phyloP scores from a whole-genome alignment of 2,888 invertebrate species.

The Cheilosia vulpina region DNA sequence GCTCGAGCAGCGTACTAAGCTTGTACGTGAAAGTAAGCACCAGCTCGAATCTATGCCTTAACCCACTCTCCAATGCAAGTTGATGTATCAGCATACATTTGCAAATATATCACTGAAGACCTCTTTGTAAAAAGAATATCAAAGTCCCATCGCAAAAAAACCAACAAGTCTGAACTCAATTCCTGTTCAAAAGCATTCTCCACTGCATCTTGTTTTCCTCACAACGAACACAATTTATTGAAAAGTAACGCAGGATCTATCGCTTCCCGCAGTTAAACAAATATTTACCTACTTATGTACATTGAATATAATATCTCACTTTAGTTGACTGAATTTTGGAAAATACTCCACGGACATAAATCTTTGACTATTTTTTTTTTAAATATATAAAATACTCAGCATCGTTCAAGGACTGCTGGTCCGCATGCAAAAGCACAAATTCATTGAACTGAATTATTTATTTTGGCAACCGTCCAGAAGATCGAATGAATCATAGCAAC shows the following conservation, averaged over 20 bases:
- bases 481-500: constrained; percentile 56
- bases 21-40: too few species aligned
- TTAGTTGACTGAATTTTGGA: constrained; percentile 5
- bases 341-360: neutral
- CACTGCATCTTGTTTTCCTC: too few species aligned
- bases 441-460: constrained; percentile 44
- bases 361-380: constrained; percentile 17
- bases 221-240: too few species aligned
- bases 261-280: neutral
- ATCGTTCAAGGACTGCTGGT: constrained; percentile 22
- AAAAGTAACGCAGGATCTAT: neutral
- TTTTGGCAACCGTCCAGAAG: constrained; percentile 45
- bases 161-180: too few species aligned
- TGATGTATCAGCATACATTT: too few species aligned
- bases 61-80: too few species aligned
- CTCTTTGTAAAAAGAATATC: too few species aligned
- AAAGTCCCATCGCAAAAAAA: too few species aligned
- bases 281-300: neutral
- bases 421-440: constrained; percentile 8
- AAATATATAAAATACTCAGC: constrained; percentile 1
- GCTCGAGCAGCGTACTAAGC: too few species aligned
- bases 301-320: constrained; percentile 16
- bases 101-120: too few species aligned
- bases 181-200: too few species aligned
- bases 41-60: too few species aligned